A percentile compares a stretch with the other conserved stretches of the same genome.
phyloP scores from a whole-genome alignment of 2,888 invertebrate genomes.

The Cantharis nigra region DNA sequence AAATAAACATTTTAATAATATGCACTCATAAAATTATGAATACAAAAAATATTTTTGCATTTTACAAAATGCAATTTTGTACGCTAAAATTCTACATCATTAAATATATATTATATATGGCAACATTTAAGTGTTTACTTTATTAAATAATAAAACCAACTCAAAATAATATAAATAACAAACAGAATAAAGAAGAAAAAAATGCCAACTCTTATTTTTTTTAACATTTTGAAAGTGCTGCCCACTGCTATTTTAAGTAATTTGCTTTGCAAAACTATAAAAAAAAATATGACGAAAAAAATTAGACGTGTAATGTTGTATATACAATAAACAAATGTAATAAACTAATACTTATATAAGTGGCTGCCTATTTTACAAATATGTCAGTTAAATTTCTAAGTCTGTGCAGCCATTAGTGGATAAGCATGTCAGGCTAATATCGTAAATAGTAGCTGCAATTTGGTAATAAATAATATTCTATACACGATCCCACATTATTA shows the following conservation, averaged over 20 bases:
- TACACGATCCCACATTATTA: constrained; percentile 4
- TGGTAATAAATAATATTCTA: constrained; percentile 17
- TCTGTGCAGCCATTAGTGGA: constrained; percentile 17
- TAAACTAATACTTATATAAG: constrained; percentile 20
- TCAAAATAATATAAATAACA: neutral
- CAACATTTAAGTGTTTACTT: constrained; percentile 1
- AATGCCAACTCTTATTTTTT: constrained; percentile 3
- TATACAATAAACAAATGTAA: constrained; percentile 13
- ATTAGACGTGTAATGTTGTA: constrained; percentile 2
- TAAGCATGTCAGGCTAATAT: constrained; percentile 18
- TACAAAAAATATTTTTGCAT: neutral
- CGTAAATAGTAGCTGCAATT: constrained; percentile 17
- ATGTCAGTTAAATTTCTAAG: constrained; percentile 14
- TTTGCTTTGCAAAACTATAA: constrained; percentile 13
- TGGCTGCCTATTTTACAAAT: constrained; percentile 19
- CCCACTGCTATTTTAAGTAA: constrained; percentile 9
- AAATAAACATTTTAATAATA: constrained; percentile 7
- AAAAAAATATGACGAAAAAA: constrained; percentile 5
- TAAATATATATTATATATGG: constrained; percentile 1
- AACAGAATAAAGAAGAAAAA: constrained; percentile 2
- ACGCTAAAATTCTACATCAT: neutral
- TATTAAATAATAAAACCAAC: constrained; percentile 1
- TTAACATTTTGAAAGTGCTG: constrained; percentile 13
- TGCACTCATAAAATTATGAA: neutral
- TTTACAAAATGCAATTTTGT: constrained; percentile 9